A percentile compares a stretch with the other conserved stretches of the same genome.
Conservation (phyloP, 2,888 invertebrate species). For the Busseola fusca region DNA sequence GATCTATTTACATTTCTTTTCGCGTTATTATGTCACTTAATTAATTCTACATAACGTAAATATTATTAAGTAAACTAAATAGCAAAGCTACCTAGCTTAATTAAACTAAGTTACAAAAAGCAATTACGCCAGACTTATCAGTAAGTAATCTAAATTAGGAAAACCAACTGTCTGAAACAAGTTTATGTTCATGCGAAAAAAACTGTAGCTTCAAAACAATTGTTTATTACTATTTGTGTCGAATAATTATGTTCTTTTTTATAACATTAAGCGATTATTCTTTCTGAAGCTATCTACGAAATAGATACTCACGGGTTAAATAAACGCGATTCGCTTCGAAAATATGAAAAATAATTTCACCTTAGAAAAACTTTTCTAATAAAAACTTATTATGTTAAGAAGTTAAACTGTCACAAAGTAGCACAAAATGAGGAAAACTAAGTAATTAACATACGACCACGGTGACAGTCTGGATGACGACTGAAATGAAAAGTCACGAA, state of each 20-base stretch:
- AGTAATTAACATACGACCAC: conserved; percentile 71
- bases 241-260: conserved; percentile 11
- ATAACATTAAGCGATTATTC: background rate
- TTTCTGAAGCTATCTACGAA: conserved; percentile 10
- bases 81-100: conserved; percentile 6
- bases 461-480: conserved; percentile 70
- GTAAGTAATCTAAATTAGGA: conserved; percentile 31
- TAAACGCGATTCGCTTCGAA: conserved; percentile 1
- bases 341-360: conserved; percentile 28
- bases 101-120: conserved; percentile 11
- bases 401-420: conserved; percentile 27
- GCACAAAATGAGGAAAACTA: conserved; percentile 61
- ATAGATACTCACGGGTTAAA: conserved; percentile 53
- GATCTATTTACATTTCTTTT: background rate
- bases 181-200: conserved; percentile 34
- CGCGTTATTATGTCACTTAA: background rate
- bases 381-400: conserved; percentile 29
- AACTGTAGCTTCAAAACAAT: conserved; percentile 38
- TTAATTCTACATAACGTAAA: conserved; percentile 6
- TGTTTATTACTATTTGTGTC: conserved; percentile 19
- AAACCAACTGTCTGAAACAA: conserved; percentile 28
- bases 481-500: conserved; percentile 81
- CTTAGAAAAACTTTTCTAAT: background rate
- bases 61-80: background rate
- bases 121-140: conserved; percentile 41